Conservation (phyloP, 2,797 vertebrate species). For the Bufotes viridis region DNA sequence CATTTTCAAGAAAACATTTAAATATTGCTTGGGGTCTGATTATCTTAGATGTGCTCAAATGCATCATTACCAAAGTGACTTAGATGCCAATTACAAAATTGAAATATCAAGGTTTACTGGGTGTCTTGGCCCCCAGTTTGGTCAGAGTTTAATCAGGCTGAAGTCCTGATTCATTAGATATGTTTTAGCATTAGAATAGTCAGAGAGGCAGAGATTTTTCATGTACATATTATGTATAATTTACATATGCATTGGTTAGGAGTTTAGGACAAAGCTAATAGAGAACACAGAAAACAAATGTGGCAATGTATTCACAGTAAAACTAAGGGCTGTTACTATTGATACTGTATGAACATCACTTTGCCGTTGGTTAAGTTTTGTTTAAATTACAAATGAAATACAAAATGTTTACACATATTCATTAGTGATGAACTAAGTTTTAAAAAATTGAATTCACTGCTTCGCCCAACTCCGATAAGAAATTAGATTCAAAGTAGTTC, state of each 20-base stretch:
- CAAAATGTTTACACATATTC: slow-evolving; percentile 20
- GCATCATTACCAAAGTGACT: slow-evolving; percentile 42
- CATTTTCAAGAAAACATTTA: slow-evolving; percentile 18
- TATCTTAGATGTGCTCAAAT: slow-evolving; percentile 34
- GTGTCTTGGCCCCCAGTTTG: slow-evolving; percentile 10
- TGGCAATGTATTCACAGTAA: slow-evolving; percentile 47
- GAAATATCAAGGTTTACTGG: slow-evolving; percentile 26
- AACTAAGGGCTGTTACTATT: slow-evolving; percentile 38
- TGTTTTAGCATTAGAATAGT: neutral
- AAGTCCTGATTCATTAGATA: slow-evolving; percentile 6
- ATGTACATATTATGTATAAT: neutral
- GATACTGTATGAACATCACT: slow-evolving; percentile 27
- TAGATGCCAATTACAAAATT: slow-evolving; percentile 35
- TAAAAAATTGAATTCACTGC: too few relatives aligned
- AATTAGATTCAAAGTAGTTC: too few relatives aligned
- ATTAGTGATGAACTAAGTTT: neutral
- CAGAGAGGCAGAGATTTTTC: neutral
- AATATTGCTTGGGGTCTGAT: slow-evolving; percentile 31
- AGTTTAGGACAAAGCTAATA: slow-evolving; percentile 19
- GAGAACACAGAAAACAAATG: neutral
- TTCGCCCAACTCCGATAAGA: neutral
- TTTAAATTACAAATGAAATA: slow-evolving; percentile 40
- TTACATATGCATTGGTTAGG: slow-evolving; percentile 36
- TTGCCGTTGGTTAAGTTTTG: slow-evolving; percentile 33
- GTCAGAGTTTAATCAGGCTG: neutral